Conservation (phyloP, 2,797 vertebrate species). For the Geotria australis region DNA sequence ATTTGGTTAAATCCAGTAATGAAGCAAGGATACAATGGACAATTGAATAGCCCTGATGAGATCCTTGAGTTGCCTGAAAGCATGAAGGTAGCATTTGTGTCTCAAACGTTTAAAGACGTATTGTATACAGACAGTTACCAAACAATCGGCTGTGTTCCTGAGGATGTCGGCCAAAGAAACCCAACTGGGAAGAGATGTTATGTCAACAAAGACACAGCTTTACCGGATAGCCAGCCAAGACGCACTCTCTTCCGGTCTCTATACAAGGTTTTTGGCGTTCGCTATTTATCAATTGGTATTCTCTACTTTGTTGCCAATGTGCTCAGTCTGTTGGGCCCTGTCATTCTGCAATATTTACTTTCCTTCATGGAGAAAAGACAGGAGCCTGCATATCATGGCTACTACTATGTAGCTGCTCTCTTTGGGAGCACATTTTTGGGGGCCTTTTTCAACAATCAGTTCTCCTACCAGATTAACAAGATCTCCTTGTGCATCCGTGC, state of each 20-base stretch:
- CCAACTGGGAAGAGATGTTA: no score
- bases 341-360: constrained; percentile 48
- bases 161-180: no score
- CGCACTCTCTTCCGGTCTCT: constrained; percentile 20
- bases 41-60: constrained; percentile 24
- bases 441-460: constrained; percentile 37
- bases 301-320: constrained; percentile 31
- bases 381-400: constrained; percentile 30
- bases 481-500: constrained; percentile 27
- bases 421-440: constrained; percentile 27
- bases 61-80: constrained; percentile 7
- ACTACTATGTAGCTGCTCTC: constrained; percentile 38
- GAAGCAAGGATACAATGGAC: constrained; percentile 19
- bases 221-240: no score
- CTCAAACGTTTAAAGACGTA: constrained; percentile 14
- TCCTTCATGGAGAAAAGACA: constrained; percentile 39
- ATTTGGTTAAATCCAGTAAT: constrained; percentile 59
- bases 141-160: not conserved
- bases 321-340: constrained; percentile 35
- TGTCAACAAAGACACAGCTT: no score
- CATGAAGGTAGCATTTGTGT: constrained; percentile 8
- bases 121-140: constrained; percentile 20
- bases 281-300: constrained; percentile 34
- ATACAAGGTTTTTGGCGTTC: constrained; percentile 29
- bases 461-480: constrained; percentile 35